These are phyloP conservation scores for Poecilia gillii DNA, from an alignment of 2,797 vertebrate species.

Conservation along the genomic window DNA sequence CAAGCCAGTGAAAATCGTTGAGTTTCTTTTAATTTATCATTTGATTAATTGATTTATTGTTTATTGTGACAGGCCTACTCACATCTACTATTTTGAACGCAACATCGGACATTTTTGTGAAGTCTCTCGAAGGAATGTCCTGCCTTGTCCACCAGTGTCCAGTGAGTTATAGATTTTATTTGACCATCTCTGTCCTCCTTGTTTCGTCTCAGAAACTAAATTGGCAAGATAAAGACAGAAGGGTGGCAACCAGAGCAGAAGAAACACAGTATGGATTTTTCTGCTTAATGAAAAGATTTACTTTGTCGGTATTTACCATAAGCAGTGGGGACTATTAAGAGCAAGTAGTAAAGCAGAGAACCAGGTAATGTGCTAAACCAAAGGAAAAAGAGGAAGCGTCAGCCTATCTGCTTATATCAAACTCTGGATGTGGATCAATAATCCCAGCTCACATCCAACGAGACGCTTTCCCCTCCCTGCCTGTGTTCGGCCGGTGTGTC, in stretches of 20 bases:
- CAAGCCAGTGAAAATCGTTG: no score
- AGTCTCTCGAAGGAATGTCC: constrained; percentile 24
- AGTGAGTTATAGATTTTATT: constrained; percentile 26
- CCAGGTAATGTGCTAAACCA: constrained; percentile 21
- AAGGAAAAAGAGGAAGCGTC: constrained; percentile 30
- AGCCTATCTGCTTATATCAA: constrained; percentile 46
- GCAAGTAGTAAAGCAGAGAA: constrained; percentile 25
- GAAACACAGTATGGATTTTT: constrained; percentile 37
- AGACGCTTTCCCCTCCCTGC: constrained; percentile 22
- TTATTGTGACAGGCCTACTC: no score
- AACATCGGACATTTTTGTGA: constrained; percentile 5
- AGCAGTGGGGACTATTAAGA: constrained; percentile 13
- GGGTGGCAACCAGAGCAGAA: background rate
- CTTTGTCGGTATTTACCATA: constrained; percentile 31
- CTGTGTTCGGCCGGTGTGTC: constrained; percentile 43
- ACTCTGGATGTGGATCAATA: constrained; percentile 63
- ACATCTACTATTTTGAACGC: background rate
- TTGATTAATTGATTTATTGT: no score
- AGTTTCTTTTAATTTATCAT: no score
- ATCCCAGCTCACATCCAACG: constrained; percentile 59
- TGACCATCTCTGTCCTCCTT: constrained; percentile 9
- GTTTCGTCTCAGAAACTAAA: constrained; percentile 1
- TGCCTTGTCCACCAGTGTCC: constrained; percentile 17
- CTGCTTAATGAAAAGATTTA: constrained; percentile 34
- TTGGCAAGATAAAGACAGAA: constrained; percentile 5